Evolutionary conservation across 2,797 vertebrate species (phyloP).

Genomic region (Pelodytes ibericus): DNA sequence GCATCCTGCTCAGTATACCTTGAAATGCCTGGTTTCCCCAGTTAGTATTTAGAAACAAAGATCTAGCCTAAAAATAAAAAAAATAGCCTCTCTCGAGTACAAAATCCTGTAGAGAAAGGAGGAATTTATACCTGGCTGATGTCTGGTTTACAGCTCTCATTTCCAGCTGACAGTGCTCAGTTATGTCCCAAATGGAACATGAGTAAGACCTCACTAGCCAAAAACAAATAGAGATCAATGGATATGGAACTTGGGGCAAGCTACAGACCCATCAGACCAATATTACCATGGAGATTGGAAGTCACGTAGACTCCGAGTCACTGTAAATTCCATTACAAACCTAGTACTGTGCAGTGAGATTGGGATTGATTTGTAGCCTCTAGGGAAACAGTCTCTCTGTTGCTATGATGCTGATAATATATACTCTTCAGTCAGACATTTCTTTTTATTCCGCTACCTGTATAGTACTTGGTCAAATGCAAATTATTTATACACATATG

Average conservation of each 20-base stretch:
- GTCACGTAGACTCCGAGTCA: slow-evolving; percentile 1
- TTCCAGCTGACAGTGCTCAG: slow-evolving; percentile 18
- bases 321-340: slow-evolving; percentile 65
- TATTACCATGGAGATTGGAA: slow-evolving; percentile 32
- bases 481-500: not conserved
- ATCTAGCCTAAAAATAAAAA: not conserved
- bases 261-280: slow-evolving; percentile 11
- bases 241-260: slow-evolving; percentile 29
- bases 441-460: too few relatives aligned
- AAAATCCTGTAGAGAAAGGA: not conserved
- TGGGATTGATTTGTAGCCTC: slow-evolving; percentile 68
- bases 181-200: slow-evolving; percentile 30
- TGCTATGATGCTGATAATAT: too few relatives aligned
- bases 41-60: too few relatives aligned
- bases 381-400: slow-evolving; percentile 33
- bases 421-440: too few relatives aligned
- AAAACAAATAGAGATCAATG: slow-evolving; percentile 45
- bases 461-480: too few relatives aligned
- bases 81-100: not conserved
- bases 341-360: slow-evolving; percentile 60
- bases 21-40: too few relatives aligned
- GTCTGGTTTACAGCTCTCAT: not conserved
- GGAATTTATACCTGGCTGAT: not conserved
- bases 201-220: slow-evolving; percentile 23
- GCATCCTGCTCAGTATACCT: too few relatives aligned